Evolutionary conservation across 92 coral and sea anemone species (phyloP).

Genomic region (Umimayanthus kanabou): DNA sequence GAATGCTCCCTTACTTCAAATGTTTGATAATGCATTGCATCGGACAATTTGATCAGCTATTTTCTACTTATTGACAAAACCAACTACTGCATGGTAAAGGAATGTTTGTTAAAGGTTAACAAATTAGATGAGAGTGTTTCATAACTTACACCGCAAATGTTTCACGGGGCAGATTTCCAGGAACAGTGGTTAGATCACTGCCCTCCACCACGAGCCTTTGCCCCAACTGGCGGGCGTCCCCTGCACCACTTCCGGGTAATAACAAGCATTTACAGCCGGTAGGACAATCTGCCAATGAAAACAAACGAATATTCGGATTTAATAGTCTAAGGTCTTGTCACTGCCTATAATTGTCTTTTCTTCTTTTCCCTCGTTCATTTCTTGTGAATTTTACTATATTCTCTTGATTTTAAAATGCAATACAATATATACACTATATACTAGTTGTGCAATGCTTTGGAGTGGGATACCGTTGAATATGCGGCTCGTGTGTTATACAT

Average conservation of each 20-base stretch:
- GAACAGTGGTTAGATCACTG: slow-evolving; percentile 5
- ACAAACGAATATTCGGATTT: neutral
- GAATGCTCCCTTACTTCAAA: too few species aligned
- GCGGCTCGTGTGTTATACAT: too few species aligned
- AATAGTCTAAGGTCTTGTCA: neutral
- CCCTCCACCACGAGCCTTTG: slow-evolving; percentile 4
- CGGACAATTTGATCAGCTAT: too few species aligned
- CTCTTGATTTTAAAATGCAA: too few species aligned
- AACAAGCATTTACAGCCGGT: neutral
- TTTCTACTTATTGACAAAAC: neutral
- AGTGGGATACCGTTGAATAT: too few species aligned
- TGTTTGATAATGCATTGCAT: too few species aligned
- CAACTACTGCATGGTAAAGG: neutral
- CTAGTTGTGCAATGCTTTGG: too few species aligned
- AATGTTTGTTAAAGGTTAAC: neutral
- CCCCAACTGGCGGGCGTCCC: neutral
- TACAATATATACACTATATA: too few species aligned
- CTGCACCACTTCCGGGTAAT: neutral
- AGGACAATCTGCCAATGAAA: neutral
- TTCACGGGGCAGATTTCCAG: slow-evolving; percentile 20
- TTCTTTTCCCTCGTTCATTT: too few species aligned
- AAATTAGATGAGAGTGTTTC: neutral
- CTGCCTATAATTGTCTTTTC: too few species aligned
- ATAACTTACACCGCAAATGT: slow-evolving; percentile 45
- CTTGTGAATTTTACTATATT: too few species aligned